Evolutionary conservation across 1,140 invertebrate species (phyloP).

Genomic region (Rhizoglyphus robini): DNA sequence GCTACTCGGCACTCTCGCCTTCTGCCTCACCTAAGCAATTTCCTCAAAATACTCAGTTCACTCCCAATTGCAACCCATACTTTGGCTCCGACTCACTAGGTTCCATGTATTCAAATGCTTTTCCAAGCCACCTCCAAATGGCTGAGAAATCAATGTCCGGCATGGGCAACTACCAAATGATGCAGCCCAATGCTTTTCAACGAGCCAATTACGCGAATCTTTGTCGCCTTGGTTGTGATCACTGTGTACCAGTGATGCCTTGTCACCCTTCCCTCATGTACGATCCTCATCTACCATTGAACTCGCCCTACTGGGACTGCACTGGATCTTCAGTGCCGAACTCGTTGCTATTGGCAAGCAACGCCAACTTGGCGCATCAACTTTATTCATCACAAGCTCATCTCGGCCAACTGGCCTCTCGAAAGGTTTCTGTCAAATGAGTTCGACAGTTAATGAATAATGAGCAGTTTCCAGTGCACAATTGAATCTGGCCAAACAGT

Average conservation of each 20-base stretch:
- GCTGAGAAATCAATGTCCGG: neutral
- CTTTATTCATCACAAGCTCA: neutral
- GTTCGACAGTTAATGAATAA: too few relatives aligned
- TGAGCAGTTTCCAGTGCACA: too few relatives aligned
- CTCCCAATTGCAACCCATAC: too few relatives aligned
- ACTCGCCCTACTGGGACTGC: neutral
- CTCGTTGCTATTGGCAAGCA: neutral
- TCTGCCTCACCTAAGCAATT: too few relatives aligned
- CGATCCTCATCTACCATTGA: neutral
- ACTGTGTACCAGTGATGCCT: neutral
- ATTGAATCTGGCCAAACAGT: too few relatives aligned
- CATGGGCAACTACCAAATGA: neutral
- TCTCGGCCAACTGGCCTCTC: neutral
- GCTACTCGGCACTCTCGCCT: too few relatives aligned
- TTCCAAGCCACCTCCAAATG: too few relatives aligned
- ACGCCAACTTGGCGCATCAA: neutral
- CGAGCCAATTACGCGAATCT: neutral
- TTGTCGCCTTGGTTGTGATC: conserved; percentile 1
- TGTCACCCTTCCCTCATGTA: neutral
- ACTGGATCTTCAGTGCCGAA: neutral
- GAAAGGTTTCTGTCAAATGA: too few relatives aligned
- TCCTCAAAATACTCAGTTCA: too few relatives aligned
- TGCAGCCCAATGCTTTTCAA: neutral
- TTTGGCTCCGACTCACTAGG: too few relatives aligned
- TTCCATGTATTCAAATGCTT: too few relatives aligned